A percentile compares a stretch with the other conserved stretches of the same genome.
Conservation (phyloP, 2,113 vertebrate genomes). For the Protomyctophum bolini region DNA sequence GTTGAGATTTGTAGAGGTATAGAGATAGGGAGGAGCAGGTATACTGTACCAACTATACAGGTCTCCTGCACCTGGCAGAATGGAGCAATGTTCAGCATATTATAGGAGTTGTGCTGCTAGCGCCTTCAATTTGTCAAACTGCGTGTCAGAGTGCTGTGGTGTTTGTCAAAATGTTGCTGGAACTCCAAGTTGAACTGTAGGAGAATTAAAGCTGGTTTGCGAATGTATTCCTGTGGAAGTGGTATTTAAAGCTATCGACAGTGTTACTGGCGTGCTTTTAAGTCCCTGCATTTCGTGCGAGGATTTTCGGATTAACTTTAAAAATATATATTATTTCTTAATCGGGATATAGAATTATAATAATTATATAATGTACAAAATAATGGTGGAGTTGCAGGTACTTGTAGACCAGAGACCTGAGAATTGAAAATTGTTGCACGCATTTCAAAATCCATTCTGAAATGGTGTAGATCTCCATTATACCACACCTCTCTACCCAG, state of each 20-base stretch:
- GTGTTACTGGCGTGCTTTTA: too few relatives aligned
- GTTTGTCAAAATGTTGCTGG: conserved; percentile 12
- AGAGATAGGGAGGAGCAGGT: conserved; percentile 13
- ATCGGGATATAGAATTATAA: too few relatives aligned
- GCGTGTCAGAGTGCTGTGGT: conserved; percentile 12
- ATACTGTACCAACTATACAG: conserved; percentile 15
- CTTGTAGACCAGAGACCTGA: too few relatives aligned
- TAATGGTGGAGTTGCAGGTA: too few relatives aligned
- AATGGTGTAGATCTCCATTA: too few relatives aligned
- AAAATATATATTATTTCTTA: too few relatives aligned
- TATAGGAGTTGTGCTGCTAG: background rate
- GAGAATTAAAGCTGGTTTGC: conserved; percentile 38
- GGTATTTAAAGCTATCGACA: conserved; percentile 40
- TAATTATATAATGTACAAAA: too few relatives aligned
- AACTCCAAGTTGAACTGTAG: conserved; percentile 17
- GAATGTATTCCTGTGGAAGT: conserved; percentile 40
- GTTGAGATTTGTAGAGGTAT: conserved; percentile 1
- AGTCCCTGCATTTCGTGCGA: too few relatives aligned
- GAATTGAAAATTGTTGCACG: too few relatives aligned
- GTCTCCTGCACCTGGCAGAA: conserved; percentile 15
- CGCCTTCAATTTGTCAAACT: background rate
- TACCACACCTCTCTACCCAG: too few relatives aligned
- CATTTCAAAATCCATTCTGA: too few relatives aligned
- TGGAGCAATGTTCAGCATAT: conserved; percentile 8
- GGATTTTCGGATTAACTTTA: too few relatives aligned